Base-by-base conservation (phyloP, 2,113 vertebrate genomes). In the Triplophysa dalaica region DNA sequence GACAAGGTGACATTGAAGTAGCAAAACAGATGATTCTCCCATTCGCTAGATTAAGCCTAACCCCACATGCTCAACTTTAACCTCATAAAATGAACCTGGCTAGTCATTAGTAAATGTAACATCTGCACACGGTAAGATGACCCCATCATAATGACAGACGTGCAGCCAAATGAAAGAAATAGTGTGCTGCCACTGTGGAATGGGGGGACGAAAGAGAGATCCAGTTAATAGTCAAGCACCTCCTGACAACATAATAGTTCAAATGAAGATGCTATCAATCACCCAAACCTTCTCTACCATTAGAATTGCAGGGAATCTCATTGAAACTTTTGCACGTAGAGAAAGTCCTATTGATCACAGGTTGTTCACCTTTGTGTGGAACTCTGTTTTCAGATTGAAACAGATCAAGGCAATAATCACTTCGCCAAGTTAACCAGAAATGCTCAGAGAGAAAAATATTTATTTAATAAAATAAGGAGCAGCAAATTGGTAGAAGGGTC, bases 81-180 rank as follows among this genome's bases (percentile, higher is more conserved):
- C 92, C 92, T 89, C 92, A 92, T 93, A 91, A 92, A 93, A 74
- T 69, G 89, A 80, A 72, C 85, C 52, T 77, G 67, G 88, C 91
- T 93, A 89, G 87, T 93, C 88, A 93, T 93, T 92, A 92, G 89
- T 88, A 89, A 87, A 84, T 87, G 91, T 89, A 93, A 91, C 92
- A 93, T 91, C 92, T 93, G 92, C 87, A 91, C 80, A 69, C 84
- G 75, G 79, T 85, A 85, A 70, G 79, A 87, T 90, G 89, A 91
- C 88, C 86, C 33, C 86, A 68, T 87, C 79, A 84, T 91, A 92
- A 91, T 90, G 90, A 91, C 87, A 91, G 92, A 89, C 89, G 83
- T 69, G 77, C 83, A 89, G 75, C 78, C 86, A 86, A 90, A 89
- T 91, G 84, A 90, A 90, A 89, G 85, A 90, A 91, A 89, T 84